phyloP scores from a whole-genome alignment of 2,113 vertebrate species.

The Eleginops maclovinus region DNA sequence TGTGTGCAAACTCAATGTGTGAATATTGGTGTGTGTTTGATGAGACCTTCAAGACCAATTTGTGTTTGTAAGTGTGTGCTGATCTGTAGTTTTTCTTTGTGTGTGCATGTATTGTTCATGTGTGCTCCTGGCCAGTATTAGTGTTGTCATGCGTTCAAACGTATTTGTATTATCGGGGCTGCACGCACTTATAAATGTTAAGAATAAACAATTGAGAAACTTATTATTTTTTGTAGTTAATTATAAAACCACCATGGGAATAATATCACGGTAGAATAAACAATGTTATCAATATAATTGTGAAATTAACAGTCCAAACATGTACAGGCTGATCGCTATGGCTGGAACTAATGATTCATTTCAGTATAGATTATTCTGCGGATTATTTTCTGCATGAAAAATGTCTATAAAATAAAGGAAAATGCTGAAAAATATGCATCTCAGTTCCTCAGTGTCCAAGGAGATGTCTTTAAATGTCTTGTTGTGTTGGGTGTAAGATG shows the following conservation, averaged over 20 bases:
- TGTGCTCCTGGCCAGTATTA: slow-evolving; percentile 45
- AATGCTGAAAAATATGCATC: too few species aligned
- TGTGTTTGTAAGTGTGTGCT: slow-evolving; percentile 34
- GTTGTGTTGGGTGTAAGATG: too few species aligned
- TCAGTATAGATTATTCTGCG: too few species aligned
- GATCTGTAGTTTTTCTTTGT: slow-evolving; percentile 21
- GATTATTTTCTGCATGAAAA: too few species aligned
- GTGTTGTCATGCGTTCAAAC: not conserved
- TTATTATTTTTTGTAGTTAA: not conserved
- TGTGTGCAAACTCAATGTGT: slow-evolving; percentile 49
- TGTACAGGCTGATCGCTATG: not conserved
- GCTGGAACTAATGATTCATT: too few species aligned
- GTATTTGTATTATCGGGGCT: not conserved
- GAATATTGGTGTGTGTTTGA: slow-evolving; percentile 50
- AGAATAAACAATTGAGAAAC: not conserved
- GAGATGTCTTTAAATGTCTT: too few species aligned
- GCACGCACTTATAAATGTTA: not conserved
- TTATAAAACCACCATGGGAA: not conserved
- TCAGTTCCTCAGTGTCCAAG: too few species aligned
- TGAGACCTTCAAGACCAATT: slow-evolving; percentile 64
- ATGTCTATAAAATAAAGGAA: too few species aligned
- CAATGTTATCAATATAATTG: not conserved
- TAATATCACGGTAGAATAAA: not conserved
- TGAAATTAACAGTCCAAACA: not conserved
- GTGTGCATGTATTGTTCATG: slow-evolving; percentile 10